Percentiles rank a stretch among this genome's conserved stretches.
Evolutionary conservation across 2,888 invertebrate genomes (phyloP).

Genomic region (Meganola albula): DNA sequence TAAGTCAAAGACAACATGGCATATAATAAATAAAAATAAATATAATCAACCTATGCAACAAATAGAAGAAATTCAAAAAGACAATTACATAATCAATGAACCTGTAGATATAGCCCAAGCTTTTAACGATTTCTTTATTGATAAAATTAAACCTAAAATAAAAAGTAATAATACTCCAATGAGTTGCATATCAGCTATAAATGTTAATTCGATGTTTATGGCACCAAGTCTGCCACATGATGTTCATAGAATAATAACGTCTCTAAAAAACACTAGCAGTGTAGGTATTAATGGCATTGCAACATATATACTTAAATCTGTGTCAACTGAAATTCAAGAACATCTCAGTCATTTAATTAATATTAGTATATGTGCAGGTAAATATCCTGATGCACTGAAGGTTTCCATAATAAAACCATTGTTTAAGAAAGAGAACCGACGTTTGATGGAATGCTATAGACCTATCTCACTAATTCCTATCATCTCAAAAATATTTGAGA

Average conservation of each 20-base stretch:
- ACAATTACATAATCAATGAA: not conserved
- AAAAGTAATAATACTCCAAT: too few relatives aligned
- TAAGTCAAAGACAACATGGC: conserved; percentile 6
- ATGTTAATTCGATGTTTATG: conserved; percentile 3
- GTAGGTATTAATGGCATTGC: not conserved
- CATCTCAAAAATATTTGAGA: too few relatives aligned
- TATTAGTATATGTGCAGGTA: too few relatives aligned
- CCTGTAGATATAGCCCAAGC: conserved; percentile 3
- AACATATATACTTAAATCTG: not conserved
- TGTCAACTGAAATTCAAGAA: not conserved
- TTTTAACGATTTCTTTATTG: conserved; percentile 7
- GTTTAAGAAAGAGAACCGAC: too few relatives aligned
- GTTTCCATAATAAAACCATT: too few relatives aligned
- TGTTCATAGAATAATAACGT: not conserved
- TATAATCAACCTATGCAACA: conserved; percentile 2
- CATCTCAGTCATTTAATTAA: too few relatives aligned
- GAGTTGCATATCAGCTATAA: too few relatives aligned
- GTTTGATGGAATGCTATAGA: too few relatives aligned
- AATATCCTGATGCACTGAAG: too few relatives aligned
- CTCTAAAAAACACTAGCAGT: conserved; percentile 1
- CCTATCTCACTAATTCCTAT: too few relatives aligned
- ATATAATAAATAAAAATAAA: conserved; percentile 3
- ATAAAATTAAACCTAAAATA: conserved; percentile 1
- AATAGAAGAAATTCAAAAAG: not conserved
- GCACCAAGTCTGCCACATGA: not conserved